A percentile compares a stretch with the other conserved stretches of the same genome.
Evolutionary conservation across 2,888 invertebrate genomes (phyloP).

Genomic region (Archaeoteleia sp.): DNA sequence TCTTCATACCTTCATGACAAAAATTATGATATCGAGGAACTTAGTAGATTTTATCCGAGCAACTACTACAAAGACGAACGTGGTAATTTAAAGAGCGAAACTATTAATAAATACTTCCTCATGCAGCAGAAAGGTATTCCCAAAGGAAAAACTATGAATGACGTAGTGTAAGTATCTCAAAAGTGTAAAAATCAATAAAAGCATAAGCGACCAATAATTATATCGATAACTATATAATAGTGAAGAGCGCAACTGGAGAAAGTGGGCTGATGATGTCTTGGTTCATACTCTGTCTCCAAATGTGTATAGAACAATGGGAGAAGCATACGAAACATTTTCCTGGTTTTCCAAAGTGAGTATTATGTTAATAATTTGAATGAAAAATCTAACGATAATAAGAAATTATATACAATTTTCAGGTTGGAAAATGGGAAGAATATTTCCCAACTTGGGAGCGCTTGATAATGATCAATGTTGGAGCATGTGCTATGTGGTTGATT

Average conservation of each 20-base stretch:
- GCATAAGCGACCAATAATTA: not conserved
- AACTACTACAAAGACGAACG: slow-evolving; percentile 81
- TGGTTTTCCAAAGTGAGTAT: slow-evolving; percentile 87
- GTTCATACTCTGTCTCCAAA: slow-evolving; percentile 97
- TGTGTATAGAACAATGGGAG: slow-evolving; percentile 90
- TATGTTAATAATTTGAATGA: slow-evolving; percentile 1
- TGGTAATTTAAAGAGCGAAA: slow-evolving; percentile 83
- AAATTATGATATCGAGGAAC: slow-evolving; percentile 79
- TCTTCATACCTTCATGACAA: slow-evolving; percentile 84
- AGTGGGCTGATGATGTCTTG: slow-evolving; percentile 93
- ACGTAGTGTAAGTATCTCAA: slow-evolving; percentile 78
- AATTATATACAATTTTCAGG: slow-evolving; percentile 69
- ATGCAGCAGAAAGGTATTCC: slow-evolving; percentile 83
- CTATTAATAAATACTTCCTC: slow-evolving; percentile 91
- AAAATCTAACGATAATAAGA: slow-evolving; percentile 6
- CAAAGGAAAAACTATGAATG: slow-evolving; percentile 76
- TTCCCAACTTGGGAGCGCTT: slow-evolving; percentile 91
- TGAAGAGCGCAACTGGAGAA: slow-evolving; percentile 95
- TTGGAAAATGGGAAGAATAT: slow-evolving; percentile 92
- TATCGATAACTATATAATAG: slow-evolving; percentile 74
- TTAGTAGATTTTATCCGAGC: slow-evolving; percentile 86
- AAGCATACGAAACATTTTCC: slow-evolving; percentile 92
- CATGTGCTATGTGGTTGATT: slow-evolving; percentile 94
- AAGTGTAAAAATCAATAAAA: too few relatives aligned
- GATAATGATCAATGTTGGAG: slow-evolving; percentile 93